A percentile compares a stretch with the other conserved stretches of the same genome.
phyloP scores from a whole-genome alignment of 2,113 vertebrate genomes.

The Anoplopoma fimbria region DNA sequence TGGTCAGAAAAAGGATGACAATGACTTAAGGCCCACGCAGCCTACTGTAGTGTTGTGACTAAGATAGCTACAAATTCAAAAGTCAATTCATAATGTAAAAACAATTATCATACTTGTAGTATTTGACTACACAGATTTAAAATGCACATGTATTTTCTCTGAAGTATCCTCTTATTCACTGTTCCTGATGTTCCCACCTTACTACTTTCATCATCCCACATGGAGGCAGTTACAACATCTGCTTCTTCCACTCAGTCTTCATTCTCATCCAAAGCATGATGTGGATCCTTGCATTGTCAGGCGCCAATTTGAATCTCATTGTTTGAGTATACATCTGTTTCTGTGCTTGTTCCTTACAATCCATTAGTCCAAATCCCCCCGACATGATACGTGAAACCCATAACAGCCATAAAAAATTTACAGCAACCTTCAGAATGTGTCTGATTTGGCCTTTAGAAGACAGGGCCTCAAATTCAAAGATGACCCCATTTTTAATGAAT shows the following conservation, averaged over 20 bases:
- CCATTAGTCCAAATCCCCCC: constrained; percentile 40
- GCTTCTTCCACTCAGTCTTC: too few species aligned
- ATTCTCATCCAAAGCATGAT: constrained; percentile 4
- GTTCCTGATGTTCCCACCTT: constrained; percentile 11
- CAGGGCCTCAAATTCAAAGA: constrained; percentile 53
- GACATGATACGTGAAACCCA: constrained; percentile 45
- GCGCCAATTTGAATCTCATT: constrained; percentile 34
- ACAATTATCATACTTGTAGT: not conserved
- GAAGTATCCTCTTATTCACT: not conserved
- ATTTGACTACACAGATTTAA: not conserved
- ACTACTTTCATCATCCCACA: constrained; percentile 51
- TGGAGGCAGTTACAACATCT: constrained; percentile 60
- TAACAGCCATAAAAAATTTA: constrained; percentile 64
- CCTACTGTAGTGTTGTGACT: not conserved
- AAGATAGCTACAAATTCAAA: not conserved
- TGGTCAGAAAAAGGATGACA: constrained; percentile 36
- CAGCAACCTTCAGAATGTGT: constrained; percentile 49
- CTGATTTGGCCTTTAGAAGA: constrained; percentile 56
- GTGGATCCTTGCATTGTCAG: constrained; percentile 8
- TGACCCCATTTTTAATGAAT: constrained; percentile 62
- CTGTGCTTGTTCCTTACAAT: constrained; percentile 1
- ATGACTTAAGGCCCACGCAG: constrained; percentile 8
- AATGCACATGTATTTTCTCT: constrained; percentile 1
- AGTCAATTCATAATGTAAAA: not conserved
- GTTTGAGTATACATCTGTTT: constrained; percentile 35